These are phyloP conservation scores for Meiosimyza platycephala DNA, from an alignment of 2,888 invertebrate genomes.

Conservation along the genomic window DNA sequence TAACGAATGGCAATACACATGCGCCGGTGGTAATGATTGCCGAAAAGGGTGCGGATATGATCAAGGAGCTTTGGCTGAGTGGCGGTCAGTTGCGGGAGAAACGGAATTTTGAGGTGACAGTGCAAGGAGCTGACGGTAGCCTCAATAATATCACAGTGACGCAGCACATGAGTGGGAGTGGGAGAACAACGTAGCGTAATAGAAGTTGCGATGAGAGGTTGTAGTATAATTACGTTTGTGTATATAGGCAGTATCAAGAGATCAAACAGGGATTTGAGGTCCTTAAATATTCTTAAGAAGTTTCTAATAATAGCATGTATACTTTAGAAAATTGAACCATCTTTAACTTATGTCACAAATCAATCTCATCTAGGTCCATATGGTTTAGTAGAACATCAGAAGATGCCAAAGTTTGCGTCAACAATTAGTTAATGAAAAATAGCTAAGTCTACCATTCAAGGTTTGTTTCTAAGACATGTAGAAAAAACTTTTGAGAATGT, in stretches of 20 bases:
- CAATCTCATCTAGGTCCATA: too few relatives aligned
- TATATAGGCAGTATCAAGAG: neutral
- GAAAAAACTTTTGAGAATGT: too few relatives aligned
- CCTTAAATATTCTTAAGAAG: neutral
- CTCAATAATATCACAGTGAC: constrained; percentile 37
- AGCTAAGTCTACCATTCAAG: too few relatives aligned
- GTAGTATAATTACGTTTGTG: too few relatives aligned
- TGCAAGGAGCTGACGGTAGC: constrained; percentile 10
- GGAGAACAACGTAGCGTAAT: neutral
- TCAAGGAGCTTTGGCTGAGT: constrained; percentile 78
- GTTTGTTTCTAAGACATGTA: too few relatives aligned
- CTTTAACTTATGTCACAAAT: too few relatives aligned
- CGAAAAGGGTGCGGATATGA: constrained; percentile 86
- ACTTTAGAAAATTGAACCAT: too few relatives aligned
- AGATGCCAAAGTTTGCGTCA: too few relatives aligned
- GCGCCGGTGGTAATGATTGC: constrained; percentile 90
- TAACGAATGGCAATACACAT: constrained; percentile 88
- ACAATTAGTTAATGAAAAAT: too few relatives aligned
- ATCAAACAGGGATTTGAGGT: neutral
- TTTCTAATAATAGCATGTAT: too few relatives aligned
- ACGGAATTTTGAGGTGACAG: constrained; percentile 8
- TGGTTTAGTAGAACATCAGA: too few relatives aligned
- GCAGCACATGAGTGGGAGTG: neutral
- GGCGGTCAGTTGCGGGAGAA: constrained; percentile 43
- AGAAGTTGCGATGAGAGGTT: neutral